phyloP scores from a whole-genome alignment of 2,113 vertebrate species.

The Eira barbara region DNA sequence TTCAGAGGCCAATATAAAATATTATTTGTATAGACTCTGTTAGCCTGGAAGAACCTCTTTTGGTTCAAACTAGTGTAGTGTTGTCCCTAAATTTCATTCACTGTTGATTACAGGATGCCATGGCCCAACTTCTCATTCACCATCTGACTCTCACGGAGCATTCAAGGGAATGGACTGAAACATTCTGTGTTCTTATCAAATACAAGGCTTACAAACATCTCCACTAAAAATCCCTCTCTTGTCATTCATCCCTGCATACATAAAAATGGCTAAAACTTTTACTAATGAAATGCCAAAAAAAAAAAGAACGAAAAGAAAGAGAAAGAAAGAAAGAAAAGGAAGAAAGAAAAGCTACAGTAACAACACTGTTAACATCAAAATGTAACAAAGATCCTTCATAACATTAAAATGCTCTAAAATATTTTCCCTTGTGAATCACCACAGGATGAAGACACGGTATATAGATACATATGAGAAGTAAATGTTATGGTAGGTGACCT shows the following conservation, averaged over 20 bases:
- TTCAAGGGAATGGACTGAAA: background rate
- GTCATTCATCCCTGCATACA: background rate
- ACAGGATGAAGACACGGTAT: background rate
- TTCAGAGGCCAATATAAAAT: background rate
- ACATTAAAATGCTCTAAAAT: background rate
- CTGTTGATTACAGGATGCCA: background rate
- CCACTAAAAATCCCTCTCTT: background rate
- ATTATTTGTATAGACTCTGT: background rate
- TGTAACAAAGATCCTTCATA: background rate
- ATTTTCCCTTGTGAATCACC: background rate
- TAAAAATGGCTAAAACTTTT: background rate
- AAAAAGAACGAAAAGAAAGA: too few species aligned
- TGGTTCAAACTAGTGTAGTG: too few species aligned
- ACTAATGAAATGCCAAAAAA: background rate
- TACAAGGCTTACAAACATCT: background rate
- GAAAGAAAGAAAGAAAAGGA: too few species aligned
- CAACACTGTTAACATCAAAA: background rate
- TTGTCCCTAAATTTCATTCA: background rate
- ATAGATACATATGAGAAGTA: background rate
- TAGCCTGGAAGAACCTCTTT: background rate
- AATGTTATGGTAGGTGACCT: background rate
- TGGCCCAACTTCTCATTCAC: rapidly evolving
- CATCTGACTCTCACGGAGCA: background rate
- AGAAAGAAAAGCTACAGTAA: background rate
- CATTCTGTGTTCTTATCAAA: background rate